Evolutionary conservation across 2,113 vertebrate species (phyloP), one percentile per base, ranked within the genome.

Genomic region (Anser brachyrhynchus): DNA sequence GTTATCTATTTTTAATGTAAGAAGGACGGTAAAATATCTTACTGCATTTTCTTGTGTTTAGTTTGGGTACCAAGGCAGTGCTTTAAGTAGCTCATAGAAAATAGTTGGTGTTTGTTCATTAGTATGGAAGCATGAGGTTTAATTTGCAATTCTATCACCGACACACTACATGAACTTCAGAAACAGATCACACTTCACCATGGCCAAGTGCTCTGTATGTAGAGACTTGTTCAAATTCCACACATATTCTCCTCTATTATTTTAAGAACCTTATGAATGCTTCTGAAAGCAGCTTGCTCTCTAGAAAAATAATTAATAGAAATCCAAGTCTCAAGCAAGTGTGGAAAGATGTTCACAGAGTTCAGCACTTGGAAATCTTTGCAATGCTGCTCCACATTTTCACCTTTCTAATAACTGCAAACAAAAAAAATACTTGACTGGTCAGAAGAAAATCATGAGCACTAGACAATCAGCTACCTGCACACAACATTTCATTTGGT

Each of bases 391-490:
- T 86, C 35, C 28, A 51, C 28, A 51, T 93, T 86, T 80, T 86
- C 64, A 84, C 44, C 55, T 70, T 84, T 83, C 64, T 86, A 92
- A 71, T 49, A 86, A 54, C 10, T 88, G 37, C 64, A 82, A 96
- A 83, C 18, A 37, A 78, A 54, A 54, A 59, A 59, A 82, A 62
- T 0, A 1, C 3, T 44, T 14, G 3, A 15, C 13, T 0, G 2
- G 31, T 43, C 66, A 91, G 84, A 57, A 84, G 29, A 39, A 87
- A 84, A 75, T 26, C 3, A 29, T 0, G 0, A 79, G 18, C 12
- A 73, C 6, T 65, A 51, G 49, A 55, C 92, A 86, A 41, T n/a
- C 72, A 76, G n/a, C 41, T 44, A 6, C 31, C 91, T 5, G 3
- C 37, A 77, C n/a, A 28, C 37, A 3, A 1, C 37, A 52, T 26